A percentile compares a stretch with the other conserved stretches of the same genome.
Conservation (phyloP, 2,113 vertebrate genomes). For the Myocastor coypus region DNA sequence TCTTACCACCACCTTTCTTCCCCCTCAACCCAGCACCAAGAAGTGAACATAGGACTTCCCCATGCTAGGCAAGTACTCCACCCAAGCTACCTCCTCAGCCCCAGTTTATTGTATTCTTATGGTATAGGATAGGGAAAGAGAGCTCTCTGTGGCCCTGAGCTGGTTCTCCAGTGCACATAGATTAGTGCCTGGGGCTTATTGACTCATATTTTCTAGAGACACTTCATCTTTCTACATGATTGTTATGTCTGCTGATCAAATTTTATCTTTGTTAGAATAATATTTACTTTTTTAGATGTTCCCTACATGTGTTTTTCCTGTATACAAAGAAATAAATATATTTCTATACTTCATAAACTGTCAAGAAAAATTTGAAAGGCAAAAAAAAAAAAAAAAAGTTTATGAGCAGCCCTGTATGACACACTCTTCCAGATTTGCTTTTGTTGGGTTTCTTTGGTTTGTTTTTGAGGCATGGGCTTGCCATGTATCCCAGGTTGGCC, state of each 20-base stretch:
- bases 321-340: constrained; percentile 45
- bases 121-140: neutral
- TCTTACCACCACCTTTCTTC: neutral
- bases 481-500: neutral
- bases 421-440: neutral
- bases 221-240: neutral
- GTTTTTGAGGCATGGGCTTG: neutral
- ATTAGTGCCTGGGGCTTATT: neutral
- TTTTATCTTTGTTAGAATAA: constrained; percentile 50
- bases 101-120: neutral
- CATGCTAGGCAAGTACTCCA: neutral
- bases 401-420: neutral
- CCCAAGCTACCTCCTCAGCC: neutral
- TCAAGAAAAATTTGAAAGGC: constrained; percentile 11
- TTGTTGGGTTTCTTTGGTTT: neutral
- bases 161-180: neutral
- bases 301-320: neutral
- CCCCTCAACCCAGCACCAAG: neutral
- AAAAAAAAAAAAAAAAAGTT: neutral
- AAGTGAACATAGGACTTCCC: neutral
- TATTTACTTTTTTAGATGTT: constrained; percentile 6
- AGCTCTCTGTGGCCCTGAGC: neutral
- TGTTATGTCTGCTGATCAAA: neutral
- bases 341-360: constrained; percentile 36
- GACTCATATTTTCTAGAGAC: neutral